Evolutionary conservation across 1,140 invertebrate species (phyloP).

Genomic region (Spodoptera litura): DNA sequence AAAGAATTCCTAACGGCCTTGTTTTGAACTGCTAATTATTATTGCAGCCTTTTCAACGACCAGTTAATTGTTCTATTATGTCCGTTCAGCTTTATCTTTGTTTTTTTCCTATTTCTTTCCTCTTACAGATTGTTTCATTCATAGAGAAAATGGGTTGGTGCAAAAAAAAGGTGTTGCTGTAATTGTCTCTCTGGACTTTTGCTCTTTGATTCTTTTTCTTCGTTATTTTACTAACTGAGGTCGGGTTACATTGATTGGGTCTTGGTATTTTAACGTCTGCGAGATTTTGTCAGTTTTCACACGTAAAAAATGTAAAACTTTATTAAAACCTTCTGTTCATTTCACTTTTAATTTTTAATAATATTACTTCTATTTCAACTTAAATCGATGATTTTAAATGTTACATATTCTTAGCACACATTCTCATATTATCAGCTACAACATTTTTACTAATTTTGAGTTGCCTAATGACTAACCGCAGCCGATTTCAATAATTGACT

Average conservation of each 20-base stretch:
- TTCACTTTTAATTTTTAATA: no score
- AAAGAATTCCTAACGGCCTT: not conserved
- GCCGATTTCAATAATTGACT: no score
- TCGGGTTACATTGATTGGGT: not conserved
- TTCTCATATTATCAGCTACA: no score
- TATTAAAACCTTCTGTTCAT: no score
- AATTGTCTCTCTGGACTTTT: constrained; percentile 18
- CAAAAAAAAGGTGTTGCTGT: constrained; percentile 3
- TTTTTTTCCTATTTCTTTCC: constrained; percentile 5
- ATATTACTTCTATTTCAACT: no score
- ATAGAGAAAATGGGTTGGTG: not conserved
- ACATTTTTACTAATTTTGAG: no score
- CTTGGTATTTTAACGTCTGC: no score
- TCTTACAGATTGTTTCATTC: constrained; percentile 26
- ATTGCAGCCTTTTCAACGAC: constrained; percentile 24
- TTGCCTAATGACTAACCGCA: no score
- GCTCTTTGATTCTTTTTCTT: constrained; percentile 12
- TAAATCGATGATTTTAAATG: no score
- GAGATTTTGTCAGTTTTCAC: no score
- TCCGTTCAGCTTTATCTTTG: constrained; percentile 4
- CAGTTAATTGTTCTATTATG: constrained; percentile 41
- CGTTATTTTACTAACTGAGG: constrained; percentile 8
- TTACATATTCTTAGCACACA: no score
- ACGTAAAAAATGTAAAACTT: no score
- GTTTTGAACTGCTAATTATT: constrained; percentile 25